Evolutionary conservation across 2,888 invertebrate genomes (phyloP).

Genomic region (Drosophila ustulata): DNA sequence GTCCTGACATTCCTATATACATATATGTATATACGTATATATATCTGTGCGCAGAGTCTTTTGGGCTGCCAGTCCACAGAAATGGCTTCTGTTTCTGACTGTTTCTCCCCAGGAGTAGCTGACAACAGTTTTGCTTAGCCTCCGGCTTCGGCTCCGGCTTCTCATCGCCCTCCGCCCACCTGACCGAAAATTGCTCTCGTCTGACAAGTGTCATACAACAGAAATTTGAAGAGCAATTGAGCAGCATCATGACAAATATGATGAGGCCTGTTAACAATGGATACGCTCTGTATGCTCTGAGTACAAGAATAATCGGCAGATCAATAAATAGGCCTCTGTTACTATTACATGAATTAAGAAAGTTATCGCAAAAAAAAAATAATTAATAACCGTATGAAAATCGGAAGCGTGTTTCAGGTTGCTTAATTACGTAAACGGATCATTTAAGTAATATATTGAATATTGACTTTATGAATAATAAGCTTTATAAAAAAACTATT

Average conservation of each 20-base stretch:
- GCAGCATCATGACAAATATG: constrained; percentile 30
- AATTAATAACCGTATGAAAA: neutral
- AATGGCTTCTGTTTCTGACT: constrained; percentile 43
- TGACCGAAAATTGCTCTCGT: constrained; percentile 1
- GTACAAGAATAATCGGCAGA: neutral
- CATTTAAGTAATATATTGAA: too few species aligned
- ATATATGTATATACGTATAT: neutral
- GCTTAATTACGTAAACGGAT: too few species aligned
- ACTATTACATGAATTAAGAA: neutral
- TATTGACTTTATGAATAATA: too few species aligned
- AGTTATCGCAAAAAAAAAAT: neutral
- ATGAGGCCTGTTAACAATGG: constrained; percentile 21
- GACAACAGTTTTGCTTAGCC: constrained; percentile 46
- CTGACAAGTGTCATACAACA: constrained; percentile 45
- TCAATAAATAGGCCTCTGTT: neutral
- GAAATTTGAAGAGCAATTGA: constrained; percentile 42
- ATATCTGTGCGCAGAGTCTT: neutral
- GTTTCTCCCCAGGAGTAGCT: constrained; percentile 23
- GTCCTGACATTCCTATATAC: neutral
- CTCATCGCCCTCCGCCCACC: neutral
- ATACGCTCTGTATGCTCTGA: neutral
- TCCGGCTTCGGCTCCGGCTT: constrained; percentile 7
- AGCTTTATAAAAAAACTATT: too few species aligned
- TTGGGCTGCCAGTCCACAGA: neutral
- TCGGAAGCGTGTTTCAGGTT: neutral